phyloP scores from a whole-genome alignment of 2,113 vertebrate genomes.

The Tragelaphus strepsiceros region DNA sequence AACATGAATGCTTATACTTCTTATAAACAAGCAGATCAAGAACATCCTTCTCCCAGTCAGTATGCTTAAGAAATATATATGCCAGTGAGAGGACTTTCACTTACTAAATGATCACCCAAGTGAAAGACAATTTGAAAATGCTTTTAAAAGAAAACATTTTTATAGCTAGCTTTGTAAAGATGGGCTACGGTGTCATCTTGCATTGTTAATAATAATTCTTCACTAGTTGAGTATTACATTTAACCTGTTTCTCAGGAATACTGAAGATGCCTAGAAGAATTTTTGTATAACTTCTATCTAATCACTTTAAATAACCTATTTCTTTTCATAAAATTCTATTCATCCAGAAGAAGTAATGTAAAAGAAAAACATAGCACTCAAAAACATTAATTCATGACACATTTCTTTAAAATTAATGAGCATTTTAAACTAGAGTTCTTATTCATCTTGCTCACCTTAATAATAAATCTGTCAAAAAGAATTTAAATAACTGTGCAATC shows the following conservation, averaged over 20 bases:
- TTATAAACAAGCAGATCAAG: background rate
- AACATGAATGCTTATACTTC: background rate
- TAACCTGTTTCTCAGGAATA: background rate
- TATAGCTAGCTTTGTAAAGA: background rate
- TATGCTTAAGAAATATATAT: background rate
- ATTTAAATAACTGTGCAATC: slow-evolving; percentile 26
- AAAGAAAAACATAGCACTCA: background rate
- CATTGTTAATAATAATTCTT: background rate
- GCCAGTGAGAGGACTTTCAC: background rate
- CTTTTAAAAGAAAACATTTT: slow-evolving; percentile 14
- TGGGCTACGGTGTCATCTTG: background rate
- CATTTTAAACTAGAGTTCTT: slow-evolving; percentile 1
- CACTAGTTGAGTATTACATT: background rate
- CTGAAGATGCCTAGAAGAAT: background rate
- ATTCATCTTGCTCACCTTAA: background rate
- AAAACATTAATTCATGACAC: background rate
- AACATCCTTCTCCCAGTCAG: background rate
- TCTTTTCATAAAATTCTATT: slow-evolving; percentile 41
- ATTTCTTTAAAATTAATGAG: slow-evolving; percentile 48
- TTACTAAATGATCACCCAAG: slow-evolving; percentile 8
- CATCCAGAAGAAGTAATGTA: slow-evolving; percentile 13
- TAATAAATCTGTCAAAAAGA: slow-evolving; percentile 13
- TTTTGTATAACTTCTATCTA: background rate
- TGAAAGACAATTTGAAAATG: background rate
- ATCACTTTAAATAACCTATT: slow-evolving; percentile 32